Base-by-base conservation (phyloP, 2,113 vertebrate genomes). In the Nibea albiflora region DNA sequence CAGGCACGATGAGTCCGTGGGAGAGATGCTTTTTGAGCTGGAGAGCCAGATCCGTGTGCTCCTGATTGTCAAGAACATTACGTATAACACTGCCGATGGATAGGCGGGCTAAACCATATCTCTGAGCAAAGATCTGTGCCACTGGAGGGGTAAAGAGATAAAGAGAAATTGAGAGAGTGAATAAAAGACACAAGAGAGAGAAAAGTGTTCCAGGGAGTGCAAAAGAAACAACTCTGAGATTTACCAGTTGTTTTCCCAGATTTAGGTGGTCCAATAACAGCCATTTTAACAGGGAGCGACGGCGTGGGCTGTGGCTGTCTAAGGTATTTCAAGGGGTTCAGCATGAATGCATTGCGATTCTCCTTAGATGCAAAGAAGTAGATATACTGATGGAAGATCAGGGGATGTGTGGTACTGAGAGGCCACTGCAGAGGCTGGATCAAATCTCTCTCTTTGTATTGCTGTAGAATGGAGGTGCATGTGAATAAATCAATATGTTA, bases 221-320 rank as follows among this genome's bases (percentile, higher is more conserved):
- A 10, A 70, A 20, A 62, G 15, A 62, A 12, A 79, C 3, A 31
- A 19, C 2, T 49, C 4, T 44, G 19, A 60, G 12, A 62, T 90
- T 86, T 91, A 99, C 98, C 94, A 92, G 97, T 96, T 50, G 96
- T 98, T 93, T 98, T 99, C 57, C 98, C 98, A 84, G 97, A 98
- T 93, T 98, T 99, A 68, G 97, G 96, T 81, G 96, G 96, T 74
- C 98, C 98, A 60, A 95, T 89, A 4, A 99, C 80, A 57, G 95
- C 95, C 76, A 99, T 90, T 94, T 94, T 97, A 74, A 99, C 66
- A 54, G 98, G 96, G 50, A 97, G 85, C 31, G 93, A 66, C 5
- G 91, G 88, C 14, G 88, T 94, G 64, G 97, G 96, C 87, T 96
- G 96, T 52, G 95, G 92, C 86, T 99, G 97, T 77, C 83, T 81